These are phyloP conservation scores for Chrysocyon brachyurus DNA, from an alignment of 2,797 vertebrate genomes.

Conservation along the genomic window DNA sequence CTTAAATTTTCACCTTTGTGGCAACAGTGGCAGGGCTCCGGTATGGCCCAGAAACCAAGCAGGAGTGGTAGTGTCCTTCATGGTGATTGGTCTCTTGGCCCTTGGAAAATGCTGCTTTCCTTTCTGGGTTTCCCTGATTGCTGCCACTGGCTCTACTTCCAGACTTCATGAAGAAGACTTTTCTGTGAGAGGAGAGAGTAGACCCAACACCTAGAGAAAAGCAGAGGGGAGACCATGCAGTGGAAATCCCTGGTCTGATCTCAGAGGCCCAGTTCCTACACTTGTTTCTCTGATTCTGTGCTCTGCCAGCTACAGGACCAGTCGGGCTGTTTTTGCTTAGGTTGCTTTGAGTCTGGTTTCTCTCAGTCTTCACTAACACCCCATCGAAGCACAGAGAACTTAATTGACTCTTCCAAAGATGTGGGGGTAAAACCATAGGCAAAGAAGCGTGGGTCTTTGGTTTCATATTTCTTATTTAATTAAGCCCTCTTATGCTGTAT, in stretches of 20 bases:
- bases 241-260: neutral
- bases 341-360: neutral
- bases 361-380: neutral
- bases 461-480: constrained; percentile 15
- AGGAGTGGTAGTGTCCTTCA: neutral
- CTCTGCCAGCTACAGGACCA: neutral
- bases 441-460: neutral
- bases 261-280: neutral
- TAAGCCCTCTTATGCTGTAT: neutral
- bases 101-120: neutral
- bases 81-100: neutral
- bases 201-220: neutral
- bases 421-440: neutral
- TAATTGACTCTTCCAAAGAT: constrained; percentile 3
- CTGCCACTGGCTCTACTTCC: neutral
- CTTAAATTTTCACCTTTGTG: neutral
- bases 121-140: neutral
- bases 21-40: neutral
- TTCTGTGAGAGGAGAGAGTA: neutral
- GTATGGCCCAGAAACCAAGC: neutral
- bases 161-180: neutral
- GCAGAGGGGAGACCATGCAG: neutral
- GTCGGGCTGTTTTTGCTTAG: neutral
- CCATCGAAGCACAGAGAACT: neutral
- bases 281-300: neutral